These are phyloP conservation scores for Lacanobia oleracea DNA, from an alignment of 2,888 invertebrate species.

Conservation along the genomic window DNA sequence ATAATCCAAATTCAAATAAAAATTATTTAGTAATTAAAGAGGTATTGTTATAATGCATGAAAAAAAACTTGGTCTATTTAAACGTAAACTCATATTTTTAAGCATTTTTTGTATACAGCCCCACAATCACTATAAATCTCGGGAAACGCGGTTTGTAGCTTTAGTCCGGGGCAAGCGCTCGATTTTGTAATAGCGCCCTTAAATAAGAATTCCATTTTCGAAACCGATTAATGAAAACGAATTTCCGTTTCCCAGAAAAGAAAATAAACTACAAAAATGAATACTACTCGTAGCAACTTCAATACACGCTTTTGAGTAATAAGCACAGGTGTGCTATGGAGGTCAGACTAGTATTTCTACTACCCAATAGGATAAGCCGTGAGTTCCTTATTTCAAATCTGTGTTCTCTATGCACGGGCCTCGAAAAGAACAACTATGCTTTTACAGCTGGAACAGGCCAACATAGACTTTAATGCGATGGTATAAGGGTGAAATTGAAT, in stretches of 20 bases:
- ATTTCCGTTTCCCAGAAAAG: constrained; percentile 26
- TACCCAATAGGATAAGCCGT: constrained; percentile 78
- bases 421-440: constrained; percentile 62
- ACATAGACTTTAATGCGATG: constrained; percentile 57
- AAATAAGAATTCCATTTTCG: constrained; percentile 11
- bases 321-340: constrained; percentile 55
- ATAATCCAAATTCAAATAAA: no score
- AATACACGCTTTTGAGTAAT: constrained; percentile 40
- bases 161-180: no score
- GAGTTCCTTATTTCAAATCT: constrained; percentile 84
- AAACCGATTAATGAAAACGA: constrained; percentile 22
- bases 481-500: constrained; percentile 38
- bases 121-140: no score
- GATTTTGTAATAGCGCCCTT: no score
- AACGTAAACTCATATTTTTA: no score
- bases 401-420: constrained; percentile 82
- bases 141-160: no score
- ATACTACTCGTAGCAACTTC: constrained; percentile 29
- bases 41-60: no score
- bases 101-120: no score
- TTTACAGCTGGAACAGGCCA: constrained; percentile 24
- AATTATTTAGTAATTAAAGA: no score
- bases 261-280: constrained; percentile 19
- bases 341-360: constrained; percentile 68
- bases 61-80: no score